Percentiles rank a stretch among this genome's conserved stretches.
Evolutionary conservation across 2,888 invertebrate genomes (phyloP).

Genomic region (Trichogramma dendrolimi): DNA sequence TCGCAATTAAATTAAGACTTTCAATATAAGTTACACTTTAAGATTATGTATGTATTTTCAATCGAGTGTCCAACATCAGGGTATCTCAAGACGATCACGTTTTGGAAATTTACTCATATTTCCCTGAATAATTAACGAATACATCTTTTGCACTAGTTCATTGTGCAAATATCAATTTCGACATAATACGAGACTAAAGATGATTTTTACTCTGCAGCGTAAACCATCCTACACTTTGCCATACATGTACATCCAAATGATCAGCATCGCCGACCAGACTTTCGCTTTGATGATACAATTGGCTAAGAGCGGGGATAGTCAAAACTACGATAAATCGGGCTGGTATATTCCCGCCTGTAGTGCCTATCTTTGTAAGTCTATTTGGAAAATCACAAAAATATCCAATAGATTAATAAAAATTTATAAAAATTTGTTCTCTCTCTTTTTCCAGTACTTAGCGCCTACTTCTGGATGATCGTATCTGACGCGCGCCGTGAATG

Average conservation of each 20-base stretch:
- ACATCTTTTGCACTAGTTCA: too few species aligned
- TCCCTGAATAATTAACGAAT: too few species aligned
- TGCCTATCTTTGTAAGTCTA: conserved; percentile 43
- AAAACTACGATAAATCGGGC: conserved; percentile 35
- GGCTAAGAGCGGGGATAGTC: conserved; percentile 32
- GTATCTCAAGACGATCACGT: too few species aligned
- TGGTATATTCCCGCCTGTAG: conserved; percentile 45
- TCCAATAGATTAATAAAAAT: background rate
- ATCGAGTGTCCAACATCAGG: too few species aligned
- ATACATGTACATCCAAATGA: conserved; percentile 48
- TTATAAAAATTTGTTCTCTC: background rate
- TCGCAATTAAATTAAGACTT: too few species aligned
- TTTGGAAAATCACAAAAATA: background rate
- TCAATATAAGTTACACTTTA: too few species aligned
- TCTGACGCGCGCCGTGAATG: conserved; percentile 43
- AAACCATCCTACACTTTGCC: conserved; percentile 42
- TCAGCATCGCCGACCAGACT: conserved; percentile 46
- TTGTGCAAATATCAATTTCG: background rate
- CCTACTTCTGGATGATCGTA: conserved; percentile 46
- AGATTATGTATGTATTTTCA: too few species aligned
- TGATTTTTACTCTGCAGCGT: conserved; percentile 38
- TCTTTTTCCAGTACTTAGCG: conserved; percentile 37
- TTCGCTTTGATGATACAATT: conserved; percentile 40
- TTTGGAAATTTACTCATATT: too few species aligned
- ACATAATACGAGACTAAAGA: background rate